Evolutionary conservation across 2,888 invertebrate species (phyloP).

Genomic region (Ashinkailepas kermadecensis): DNA sequence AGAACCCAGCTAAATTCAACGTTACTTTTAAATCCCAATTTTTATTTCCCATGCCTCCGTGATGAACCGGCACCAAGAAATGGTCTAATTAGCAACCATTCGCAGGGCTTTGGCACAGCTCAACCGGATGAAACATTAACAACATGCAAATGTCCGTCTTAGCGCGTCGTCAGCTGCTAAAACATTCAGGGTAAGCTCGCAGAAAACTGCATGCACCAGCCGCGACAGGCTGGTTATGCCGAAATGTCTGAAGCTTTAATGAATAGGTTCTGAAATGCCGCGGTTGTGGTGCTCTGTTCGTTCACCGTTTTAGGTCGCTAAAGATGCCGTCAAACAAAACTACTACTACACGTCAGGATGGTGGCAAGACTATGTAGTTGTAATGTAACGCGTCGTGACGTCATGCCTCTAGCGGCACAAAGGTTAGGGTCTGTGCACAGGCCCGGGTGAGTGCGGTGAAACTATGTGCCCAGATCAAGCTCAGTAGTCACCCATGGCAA

Average conservation of each 20-base stretch:
- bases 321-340: not conserved
- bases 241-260: not conserved
- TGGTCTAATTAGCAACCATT: not conserved
- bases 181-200: not conserved
- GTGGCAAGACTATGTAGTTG: too few species aligned
- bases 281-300: not conserved
- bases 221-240: not conserved
- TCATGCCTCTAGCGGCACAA: too few species aligned
- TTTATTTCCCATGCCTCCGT: too few species aligned
- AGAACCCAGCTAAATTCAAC: too few species aligned
- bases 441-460: too few species aligned
- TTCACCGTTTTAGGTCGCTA: slow-evolving; percentile 5
- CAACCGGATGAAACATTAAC: slow-evolving; percentile 12
- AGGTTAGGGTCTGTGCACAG: too few species aligned
- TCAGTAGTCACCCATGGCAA: too few species aligned
- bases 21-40: not conserved
- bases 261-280: not conserved
- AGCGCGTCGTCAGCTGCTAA: not conserved
- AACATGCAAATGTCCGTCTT: slow-evolving; percentile 1
- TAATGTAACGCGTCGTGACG: too few species aligned
- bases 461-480: too few species aligned
- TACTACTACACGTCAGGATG: not conserved
- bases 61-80: not conserved
- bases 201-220: not conserved
- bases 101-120: slow-evolving; percentile 1